Percentiles rank a stretch among this genome's conserved stretches.
Evolutionary conservation across 2,113 vertebrate genomes (phyloP).

Genomic region (Lasiurus borealis): DNA sequence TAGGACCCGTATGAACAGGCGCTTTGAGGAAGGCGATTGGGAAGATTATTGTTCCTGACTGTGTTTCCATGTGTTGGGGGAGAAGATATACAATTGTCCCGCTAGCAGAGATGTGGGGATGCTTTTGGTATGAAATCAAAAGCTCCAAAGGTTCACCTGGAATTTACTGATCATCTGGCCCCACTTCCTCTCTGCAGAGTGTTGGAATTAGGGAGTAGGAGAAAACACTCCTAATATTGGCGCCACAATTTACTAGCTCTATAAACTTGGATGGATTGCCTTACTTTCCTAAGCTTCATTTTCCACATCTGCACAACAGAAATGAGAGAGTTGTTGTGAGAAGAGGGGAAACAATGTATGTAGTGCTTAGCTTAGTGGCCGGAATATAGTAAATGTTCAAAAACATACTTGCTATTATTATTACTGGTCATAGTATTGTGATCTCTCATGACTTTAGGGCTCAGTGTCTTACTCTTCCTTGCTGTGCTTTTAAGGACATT

Average conservation of each 20-base stretch:
- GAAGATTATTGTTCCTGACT: not conserved
- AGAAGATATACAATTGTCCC: not conserved
- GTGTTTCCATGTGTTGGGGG: not conserved
- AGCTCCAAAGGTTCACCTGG: not conserved
- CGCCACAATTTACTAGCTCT: not conserved
- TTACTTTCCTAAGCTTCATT: conserved; percentile 50
- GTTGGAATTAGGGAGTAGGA: not conserved
- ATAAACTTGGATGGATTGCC: not conserved
- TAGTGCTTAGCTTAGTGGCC: not conserved
- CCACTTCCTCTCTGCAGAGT: not conserved
- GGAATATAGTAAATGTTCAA: not conserved
- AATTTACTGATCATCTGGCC: not conserved
- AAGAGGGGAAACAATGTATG: not conserved
- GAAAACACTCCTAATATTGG: not conserved
- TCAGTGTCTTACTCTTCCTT: not conserved
- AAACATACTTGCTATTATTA: not conserved
- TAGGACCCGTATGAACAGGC: not conserved
- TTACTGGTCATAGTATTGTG: not conserved
- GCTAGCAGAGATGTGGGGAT: not conserved
- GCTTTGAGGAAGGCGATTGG: not conserved
- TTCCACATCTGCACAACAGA: not conserved
- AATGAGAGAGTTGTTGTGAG: not conserved
- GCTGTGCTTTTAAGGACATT: not conserved
- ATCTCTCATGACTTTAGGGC: not conserved
- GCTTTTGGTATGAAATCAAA: not conserved